phyloP scores from a whole-genome alignment of 1,140 invertebrate genomes.

The Drosophila nasuta region DNA sequence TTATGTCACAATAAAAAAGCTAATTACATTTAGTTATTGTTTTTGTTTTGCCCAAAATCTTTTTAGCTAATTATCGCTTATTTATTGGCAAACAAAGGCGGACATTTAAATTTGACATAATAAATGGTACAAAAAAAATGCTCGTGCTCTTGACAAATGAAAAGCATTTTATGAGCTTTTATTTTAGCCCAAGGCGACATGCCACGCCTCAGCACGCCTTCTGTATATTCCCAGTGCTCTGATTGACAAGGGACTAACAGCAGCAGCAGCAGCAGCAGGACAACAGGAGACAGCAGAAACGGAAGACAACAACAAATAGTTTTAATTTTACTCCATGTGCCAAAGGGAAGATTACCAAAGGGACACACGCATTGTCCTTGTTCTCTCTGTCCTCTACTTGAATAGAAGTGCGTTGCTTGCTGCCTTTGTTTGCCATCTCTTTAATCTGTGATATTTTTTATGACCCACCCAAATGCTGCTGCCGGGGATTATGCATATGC shows the following conservation, averaged over 20 bases:
- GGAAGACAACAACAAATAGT: constrained; percentile 42
- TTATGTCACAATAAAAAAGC: constrained; percentile 26
- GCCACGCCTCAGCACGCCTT: constrained; percentile 3
- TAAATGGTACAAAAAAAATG: background rate
- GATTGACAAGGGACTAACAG: constrained; percentile 22
- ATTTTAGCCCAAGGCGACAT: background rate
- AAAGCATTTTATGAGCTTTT: constrained; percentile 42
- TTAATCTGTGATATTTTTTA: constrained; percentile 57
- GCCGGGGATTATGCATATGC: constrained; percentile 55
- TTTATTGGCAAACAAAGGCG: constrained; percentile 27
- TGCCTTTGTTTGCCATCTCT: background rate
- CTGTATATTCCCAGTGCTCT: constrained; percentile 35
- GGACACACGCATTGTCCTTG: constrained; percentile 39
- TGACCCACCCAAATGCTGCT: constrained; percentile 48
- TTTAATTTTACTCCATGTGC: constrained; percentile 61
- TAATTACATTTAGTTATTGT: constrained; percentile 21
- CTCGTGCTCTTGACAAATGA: constrained; percentile 28
- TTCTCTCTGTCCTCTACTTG: background rate
- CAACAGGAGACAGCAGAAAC: background rate
- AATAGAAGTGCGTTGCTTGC: background rate
- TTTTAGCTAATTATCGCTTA: constrained; percentile 7
- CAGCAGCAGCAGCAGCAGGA: background rate
- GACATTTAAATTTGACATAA: constrained; percentile 28
- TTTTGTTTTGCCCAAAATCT: background rate
- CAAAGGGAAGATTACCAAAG: constrained; percentile 20